phyloP scores from a whole-genome alignment of 2,113 vertebrate genomes.

The Channa argus region DNA sequence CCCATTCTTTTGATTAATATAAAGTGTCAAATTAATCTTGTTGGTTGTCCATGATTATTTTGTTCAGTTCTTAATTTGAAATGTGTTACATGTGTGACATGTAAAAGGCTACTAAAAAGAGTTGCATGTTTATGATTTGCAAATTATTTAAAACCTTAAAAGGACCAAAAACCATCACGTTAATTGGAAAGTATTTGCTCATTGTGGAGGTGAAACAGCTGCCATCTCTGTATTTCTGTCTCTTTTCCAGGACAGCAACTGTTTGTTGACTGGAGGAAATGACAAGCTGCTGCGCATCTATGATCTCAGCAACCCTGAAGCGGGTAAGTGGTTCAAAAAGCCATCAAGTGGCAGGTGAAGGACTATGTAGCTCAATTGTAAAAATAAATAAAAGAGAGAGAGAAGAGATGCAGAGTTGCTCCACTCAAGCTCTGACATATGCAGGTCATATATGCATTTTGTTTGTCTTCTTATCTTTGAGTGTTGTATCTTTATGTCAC shows the following conservation, averaged over 20 bases:
- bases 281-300: slow-evolving; percentile 97
- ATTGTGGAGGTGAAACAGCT: too few relatives aligned
- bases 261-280: slow-evolving; percentile 94
- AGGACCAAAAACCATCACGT: too few relatives aligned
- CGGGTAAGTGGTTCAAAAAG: slow-evolving; percentile 81
- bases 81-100: too few relatives aligned
- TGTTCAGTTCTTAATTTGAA: too few relatives aligned
- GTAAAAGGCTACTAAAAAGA: too few relatives aligned
- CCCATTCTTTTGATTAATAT: too few relatives aligned
- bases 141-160: too few relatives aligned
- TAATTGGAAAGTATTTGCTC: too few relatives aligned
- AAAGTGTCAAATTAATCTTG: too few relatives aligned
- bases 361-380: not conserved
- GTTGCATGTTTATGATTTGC: too few relatives aligned
- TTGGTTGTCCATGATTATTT: too few relatives aligned
- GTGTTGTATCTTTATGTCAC: slow-evolving; percentile 7
- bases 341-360: not conserved
- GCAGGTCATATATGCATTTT: not conserved
- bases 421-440: not conserved
- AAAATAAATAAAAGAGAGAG: not conserved
- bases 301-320: slow-evolving; percentile 92
- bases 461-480: not conserved
- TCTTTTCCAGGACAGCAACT: slow-evolving; percentile 90
- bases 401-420: not conserved
- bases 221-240: not conserved